Base-by-base conservation (phyloP, 2,113 vertebrate genomes). In the Centropus bengalensis region DNA sequence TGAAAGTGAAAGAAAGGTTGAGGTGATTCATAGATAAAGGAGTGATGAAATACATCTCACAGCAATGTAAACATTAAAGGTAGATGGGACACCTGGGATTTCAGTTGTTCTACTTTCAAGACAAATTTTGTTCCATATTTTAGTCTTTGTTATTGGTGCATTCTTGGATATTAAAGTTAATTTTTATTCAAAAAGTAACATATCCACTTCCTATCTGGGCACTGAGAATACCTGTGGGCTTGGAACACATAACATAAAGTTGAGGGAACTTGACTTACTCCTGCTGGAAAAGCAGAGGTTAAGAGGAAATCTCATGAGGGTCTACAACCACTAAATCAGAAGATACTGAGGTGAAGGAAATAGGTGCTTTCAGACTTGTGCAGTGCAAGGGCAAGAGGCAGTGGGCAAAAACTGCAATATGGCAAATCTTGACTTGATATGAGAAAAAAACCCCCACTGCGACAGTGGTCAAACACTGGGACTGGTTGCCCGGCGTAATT, bases 1-100 rank as follows among this genome's bases (percentile, higher is more conserved):
- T 21, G 58, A 71, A 4, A 6, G 5, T 24, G 4, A 6, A 4
- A 26, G 54, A 86, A 33, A 10, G 5, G 12, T 21, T 1, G 0
- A 10, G 23, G 30, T 27, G 52, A 30, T 58, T 70, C 36, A 18
- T 16, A 66, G 24, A 38, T 42, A 63, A 52, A 54, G 19, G n/a
- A 92, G 13, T 17, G 42, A 56, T 78, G 74, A 69, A 94, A 82
- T 12, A 40, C 6, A 42, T 80, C n/a, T 76, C 30, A 55, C 18
- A 66, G 18, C 6, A 75, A 22, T 4, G 8, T 64, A 85, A 91
- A 75, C 73, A 76, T 76, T 75, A 47, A 78, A 71, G 30, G n/a
- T 6, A 87, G 26, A 44, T 14, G 5, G 3, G 7, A 67, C 28
- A 60, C 16, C 18, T 76, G 28, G 16, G 18, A 87, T 68, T 82